These are phyloP conservation scores for Natator depressus DNA, from an alignment of 2,113 vertebrate species.

Conservation along the genomic window DNA sequence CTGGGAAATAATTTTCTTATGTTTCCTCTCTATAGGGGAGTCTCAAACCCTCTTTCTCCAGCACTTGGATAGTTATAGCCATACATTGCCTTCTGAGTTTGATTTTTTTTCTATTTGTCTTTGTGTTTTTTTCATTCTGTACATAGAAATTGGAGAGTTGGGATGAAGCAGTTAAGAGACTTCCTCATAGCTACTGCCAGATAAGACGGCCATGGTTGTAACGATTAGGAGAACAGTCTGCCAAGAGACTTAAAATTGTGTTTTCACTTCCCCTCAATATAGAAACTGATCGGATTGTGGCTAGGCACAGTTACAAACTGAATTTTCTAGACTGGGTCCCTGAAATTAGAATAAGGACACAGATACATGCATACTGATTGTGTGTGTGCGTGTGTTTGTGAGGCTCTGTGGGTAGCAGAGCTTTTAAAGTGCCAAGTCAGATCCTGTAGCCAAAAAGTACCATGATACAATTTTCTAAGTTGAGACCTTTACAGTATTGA, in stretches of 20 bases:
- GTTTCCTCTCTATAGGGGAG: conserved; percentile 72
- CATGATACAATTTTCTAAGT: not conserved
- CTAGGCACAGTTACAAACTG: conserved; percentile 50
- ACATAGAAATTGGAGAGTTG: conserved; percentile 70
- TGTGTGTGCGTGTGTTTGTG: not conserved
- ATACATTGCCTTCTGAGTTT: conserved; percentile 28
- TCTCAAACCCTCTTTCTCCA: conserved; percentile 67
- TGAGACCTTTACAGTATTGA: not conserved
- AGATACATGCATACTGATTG: rapidly evolving
- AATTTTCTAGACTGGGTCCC: not conserved
- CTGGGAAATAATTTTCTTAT: not conserved
- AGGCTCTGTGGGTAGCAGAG: not conserved
- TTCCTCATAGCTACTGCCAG: conserved; percentile 54
- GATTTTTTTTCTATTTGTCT: conserved; percentile 25
- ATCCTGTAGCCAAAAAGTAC: not conserved
- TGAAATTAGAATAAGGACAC: not conserved
- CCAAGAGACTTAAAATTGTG: conserved; percentile 56
- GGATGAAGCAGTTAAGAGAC: conserved; percentile 64
- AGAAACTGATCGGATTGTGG: conserved; percentile 43
- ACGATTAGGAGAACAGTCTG: conserved; percentile 29
- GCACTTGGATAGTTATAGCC: conserved; percentile 58
- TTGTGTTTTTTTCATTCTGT: conserved; percentile 69
- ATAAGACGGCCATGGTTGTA: conserved; percentile 43
- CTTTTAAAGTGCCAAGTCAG: not conserved
- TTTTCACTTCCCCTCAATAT: conserved; percentile 28